phyloP scores from a whole-genome alignment of 2,888 invertebrate species.

The Ectemnius continuus region DNA sequence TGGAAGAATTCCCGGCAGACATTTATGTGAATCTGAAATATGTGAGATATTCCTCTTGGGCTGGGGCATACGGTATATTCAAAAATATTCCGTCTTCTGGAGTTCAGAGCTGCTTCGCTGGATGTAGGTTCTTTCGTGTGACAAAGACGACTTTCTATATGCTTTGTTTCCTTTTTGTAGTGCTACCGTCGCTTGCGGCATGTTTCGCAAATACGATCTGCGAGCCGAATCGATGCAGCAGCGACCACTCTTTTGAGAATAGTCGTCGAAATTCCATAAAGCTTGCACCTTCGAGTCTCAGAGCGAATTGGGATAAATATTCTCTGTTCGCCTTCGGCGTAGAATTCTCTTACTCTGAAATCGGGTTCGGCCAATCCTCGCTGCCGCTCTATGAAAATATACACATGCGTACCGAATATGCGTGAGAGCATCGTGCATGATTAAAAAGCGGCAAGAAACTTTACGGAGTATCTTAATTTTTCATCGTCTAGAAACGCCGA shows the following conservation, averaged over 20 bases:
- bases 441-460: too few species aligned
- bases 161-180: constrained; percentile 25
- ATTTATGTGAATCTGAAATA: too few species aligned
- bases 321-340: constrained; percentile 21
- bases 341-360: constrained; percentile 15
- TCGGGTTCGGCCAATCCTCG: constrained; percentile 8
- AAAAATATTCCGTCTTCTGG: constrained; percentile 21
- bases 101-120: constrained; percentile 18
- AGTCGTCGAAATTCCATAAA: constrained; percentile 30
- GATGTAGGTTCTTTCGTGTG: constrained; percentile 7
- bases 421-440: too few species aligned
- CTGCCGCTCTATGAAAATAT: neutral
- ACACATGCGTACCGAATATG: neutral
- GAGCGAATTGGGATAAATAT: constrained; percentile 25
- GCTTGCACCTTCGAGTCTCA: constrained; percentile 15
- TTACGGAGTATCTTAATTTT: too few species aligned
- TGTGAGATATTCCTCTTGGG: too few species aligned
- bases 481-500: too few species aligned
- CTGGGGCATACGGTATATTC: constrained; percentile 10
- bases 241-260: constrained; percentile 20
- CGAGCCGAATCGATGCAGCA: constrained; percentile 22
- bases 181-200: constrained; percentile 19
- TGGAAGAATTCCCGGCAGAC: neutral
- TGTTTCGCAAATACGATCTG: constrained; percentile 27
- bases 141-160: constrained; percentile 25